A percentile compares a stretch with the other conserved stretches of the same genome.
These are phyloP conservation scores for Pampusana beccarii DNA, from an alignment of 2,113 vertebrate genomes.

Conservation along the genomic window DNA sequence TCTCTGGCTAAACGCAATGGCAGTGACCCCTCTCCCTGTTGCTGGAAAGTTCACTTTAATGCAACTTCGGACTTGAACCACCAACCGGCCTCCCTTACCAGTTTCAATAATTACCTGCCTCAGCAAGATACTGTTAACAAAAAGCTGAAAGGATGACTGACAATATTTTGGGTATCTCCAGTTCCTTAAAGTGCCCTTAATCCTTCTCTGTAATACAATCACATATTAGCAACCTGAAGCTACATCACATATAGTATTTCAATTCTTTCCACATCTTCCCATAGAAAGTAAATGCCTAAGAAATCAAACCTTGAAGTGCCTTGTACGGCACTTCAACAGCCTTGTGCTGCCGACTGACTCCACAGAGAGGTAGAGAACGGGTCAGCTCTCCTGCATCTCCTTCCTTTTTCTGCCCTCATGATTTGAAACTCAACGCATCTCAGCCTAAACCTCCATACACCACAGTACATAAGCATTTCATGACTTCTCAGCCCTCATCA, in stretches of 20 bases:
- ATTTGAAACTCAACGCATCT: not conserved
- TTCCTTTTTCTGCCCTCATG: not conserved
- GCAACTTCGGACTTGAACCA: not conserved
- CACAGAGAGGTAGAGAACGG: not conserved
- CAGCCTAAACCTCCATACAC: not conserved
- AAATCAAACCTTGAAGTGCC: not conserved
- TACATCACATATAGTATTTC: not conserved
- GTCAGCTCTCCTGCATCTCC: not conserved
- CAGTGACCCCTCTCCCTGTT: not conserved
- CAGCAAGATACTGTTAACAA: not conserved
- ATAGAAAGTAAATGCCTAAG: not conserved
- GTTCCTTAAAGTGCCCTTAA: constrained; percentile 24
- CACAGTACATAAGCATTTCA: not conserved
- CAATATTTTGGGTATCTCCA: not conserved
- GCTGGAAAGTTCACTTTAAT: not conserved
- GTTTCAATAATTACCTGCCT: not conserved
- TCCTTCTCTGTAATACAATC: not conserved
- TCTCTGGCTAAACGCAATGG: not conserved
- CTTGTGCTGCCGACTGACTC: not conserved
- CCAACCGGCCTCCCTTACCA: not conserved
- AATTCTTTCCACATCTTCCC: not conserved
- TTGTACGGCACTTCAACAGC: not conserved
- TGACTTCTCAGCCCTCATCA: not conserved
- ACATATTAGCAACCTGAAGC: not conserved
- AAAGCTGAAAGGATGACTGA: constrained; percentile 6